phyloP scores from a whole-genome alignment of 2,113 vertebrate species.

The Paramisgurnus dabryanus region DNA sequence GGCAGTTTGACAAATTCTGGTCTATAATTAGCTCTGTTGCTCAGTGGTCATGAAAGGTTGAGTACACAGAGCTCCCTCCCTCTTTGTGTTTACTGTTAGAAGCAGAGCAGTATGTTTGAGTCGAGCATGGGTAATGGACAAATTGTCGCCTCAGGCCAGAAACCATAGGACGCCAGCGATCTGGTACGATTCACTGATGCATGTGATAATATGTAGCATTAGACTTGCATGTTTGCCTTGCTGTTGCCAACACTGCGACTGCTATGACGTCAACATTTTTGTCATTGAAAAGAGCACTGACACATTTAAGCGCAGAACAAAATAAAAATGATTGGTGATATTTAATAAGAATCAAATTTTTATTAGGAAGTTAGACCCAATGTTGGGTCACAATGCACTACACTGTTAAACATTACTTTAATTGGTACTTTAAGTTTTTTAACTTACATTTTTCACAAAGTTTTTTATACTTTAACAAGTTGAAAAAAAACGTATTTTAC shows the following conservation, averaged over 20 bases:
- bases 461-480: too few species aligned
- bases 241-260: slow-evolving; percentile 20
- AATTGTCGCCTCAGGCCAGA: slow-evolving; percentile 40
- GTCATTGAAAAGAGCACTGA: slow-evolving; percentile 3
- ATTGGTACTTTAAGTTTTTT: too few species aligned
- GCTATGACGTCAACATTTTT: slow-evolving; percentile 18
- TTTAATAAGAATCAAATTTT: too few species aligned
- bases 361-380: too few species aligned
- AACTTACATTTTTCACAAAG: too few species aligned
- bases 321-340: neutral
- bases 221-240: neutral
- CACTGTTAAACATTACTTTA: too few species aligned
- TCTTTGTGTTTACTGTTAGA: slow-evolving; percentile 36
- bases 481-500: too few species aligned
- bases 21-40: slow-evolving; percentile 75
- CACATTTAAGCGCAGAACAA: neutral
- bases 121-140: slow-evolving; percentile 46
- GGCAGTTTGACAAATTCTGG: slow-evolving; percentile 58
- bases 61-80: slow-evolving; percentile 61
- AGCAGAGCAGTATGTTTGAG: slow-evolving; percentile 22
- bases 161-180: slow-evolving; percentile 37
- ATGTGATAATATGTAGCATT: slow-evolving; percentile 38
- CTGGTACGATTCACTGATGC: slow-evolving; percentile 52
- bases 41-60: slow-evolving; percentile 59
- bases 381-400: too few species aligned